phyloP scores from a whole-genome alignment of 2,113 vertebrate genomes.

The Poeciliopsis prolifica region DNA sequence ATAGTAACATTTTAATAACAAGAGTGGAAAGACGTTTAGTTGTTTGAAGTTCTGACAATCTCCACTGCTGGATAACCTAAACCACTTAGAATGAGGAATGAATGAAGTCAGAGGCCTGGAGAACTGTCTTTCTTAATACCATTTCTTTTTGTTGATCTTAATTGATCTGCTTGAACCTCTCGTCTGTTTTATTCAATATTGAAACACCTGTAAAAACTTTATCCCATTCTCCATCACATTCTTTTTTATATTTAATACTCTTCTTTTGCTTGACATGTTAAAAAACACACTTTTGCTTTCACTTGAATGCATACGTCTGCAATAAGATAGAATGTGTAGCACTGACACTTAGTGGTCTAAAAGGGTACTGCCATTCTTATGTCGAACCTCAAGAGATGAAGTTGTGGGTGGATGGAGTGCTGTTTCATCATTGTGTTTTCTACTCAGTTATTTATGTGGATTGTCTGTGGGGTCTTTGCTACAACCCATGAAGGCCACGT shows the following conservation, averaged over 20 bases:
- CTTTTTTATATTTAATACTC: no score
- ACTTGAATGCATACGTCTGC: not conserved
- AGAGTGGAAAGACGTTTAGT: no score
- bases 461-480: not conserved
- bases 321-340: not conserved
- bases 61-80: no score
- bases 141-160: slow-evolving; percentile 7
- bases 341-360: not conserved
- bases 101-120: no score
- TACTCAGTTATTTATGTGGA: not conserved
- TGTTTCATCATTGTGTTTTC: slow-evolving; percentile 2
- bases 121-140: no score
- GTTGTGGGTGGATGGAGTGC: not conserved
- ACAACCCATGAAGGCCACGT: no score
- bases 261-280: not conserved
- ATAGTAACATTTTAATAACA: no score
- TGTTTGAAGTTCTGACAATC: no score
- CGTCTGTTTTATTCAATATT: not conserved
- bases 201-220: not conserved
- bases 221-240: no score
- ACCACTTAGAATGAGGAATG: no score
- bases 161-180: not conserved
- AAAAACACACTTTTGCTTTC: no score
- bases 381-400: not conserved
- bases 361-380: not conserved